Percentiles rank a stretch among this genome's conserved stretches.
phyloP scores from a whole-genome alignment of 1,140 invertebrate species.

The Wasmannia auropunctata region DNA sequence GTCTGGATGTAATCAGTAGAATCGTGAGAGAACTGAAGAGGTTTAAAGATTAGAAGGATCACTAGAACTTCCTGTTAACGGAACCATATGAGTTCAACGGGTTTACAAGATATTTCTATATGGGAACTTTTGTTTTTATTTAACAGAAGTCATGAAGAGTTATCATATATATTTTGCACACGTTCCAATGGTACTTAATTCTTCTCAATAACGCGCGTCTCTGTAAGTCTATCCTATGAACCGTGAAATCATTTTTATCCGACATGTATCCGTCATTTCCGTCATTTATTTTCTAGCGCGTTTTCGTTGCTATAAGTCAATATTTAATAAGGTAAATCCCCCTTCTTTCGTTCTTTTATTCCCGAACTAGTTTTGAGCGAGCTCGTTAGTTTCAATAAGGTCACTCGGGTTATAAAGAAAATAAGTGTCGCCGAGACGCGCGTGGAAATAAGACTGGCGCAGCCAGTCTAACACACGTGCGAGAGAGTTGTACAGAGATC shows the following conservation, averaged over 20 bases:
- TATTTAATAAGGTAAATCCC: neutral
- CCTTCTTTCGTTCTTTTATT: neutral
- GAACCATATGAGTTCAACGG: neutral
- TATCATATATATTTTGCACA: neutral
- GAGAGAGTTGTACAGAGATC: neutral
- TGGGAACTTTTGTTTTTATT: neutral
- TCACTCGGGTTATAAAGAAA: neutral
- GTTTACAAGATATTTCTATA: neutral
- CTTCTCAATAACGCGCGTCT: neutral
- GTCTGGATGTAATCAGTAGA: neutral
- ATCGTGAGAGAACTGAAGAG: neutral
- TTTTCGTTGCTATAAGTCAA: neutral
- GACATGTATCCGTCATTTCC: neutral
- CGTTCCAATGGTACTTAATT: neutral
- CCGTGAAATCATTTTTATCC: neutral
- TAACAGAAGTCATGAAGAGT: neutral
- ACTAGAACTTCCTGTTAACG: neutral
- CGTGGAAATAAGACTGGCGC: neutral
- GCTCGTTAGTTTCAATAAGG: conserved; percentile 11
- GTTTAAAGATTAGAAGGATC: neutral
- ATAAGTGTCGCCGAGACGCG: neutral
- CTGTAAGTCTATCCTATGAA: neutral
- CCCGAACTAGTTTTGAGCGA: neutral
- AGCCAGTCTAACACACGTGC: conserved; percentile 21
- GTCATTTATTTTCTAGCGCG: neutral